phyloP scores from a whole-genome alignment of 2,113 vertebrate genomes.

The Periophthalmodon schlosseri region DNA sequence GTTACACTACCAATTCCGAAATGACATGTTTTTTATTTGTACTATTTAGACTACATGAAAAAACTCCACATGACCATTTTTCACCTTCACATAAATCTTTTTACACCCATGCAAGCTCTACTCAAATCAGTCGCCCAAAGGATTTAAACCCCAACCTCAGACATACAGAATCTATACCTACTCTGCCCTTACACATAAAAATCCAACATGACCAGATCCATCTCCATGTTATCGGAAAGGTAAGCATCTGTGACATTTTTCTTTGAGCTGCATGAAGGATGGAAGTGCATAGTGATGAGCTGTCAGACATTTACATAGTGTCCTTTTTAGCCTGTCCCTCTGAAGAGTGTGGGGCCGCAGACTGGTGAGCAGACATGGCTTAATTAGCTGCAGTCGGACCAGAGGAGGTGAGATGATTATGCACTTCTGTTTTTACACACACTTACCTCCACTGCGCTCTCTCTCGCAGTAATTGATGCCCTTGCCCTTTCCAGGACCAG shows the following conservation, averaged over 20 bases:
- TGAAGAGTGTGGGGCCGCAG: slow-evolving; percentile 58
- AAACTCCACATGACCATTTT: no score
- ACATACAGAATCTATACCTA: neutral
- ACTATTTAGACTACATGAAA: no score
- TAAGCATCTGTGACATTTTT: slow-evolving; percentile 45
- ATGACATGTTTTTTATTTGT: no score
- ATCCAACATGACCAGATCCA: neutral
- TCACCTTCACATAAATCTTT: no score
- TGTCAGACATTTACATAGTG: slow-evolving; percentile 80
- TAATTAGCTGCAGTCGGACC: slow-evolving; percentile 73
- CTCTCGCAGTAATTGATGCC: slow-evolving; percentile 32
- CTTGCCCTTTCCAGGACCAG: slow-evolving; percentile 44
- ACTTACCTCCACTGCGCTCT: slow-evolving; percentile 6
- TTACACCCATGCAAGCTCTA: no score
- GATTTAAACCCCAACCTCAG: neutral
- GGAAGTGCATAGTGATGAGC: slow-evolving; percentile 76
- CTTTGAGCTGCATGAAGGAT: slow-evolving; percentile 60
- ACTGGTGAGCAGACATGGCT: slow-evolving; percentile 75
- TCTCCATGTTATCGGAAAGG: slow-evolving; percentile 31
- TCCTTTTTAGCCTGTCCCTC: slow-evolving; percentile 73
- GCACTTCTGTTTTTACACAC: slow-evolving; percentile 57
- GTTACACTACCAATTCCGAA: no score
- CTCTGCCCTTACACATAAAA: neutral
- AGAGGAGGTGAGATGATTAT: slow-evolving; percentile 58
- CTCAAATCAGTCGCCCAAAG: neutral